Evolutionary conservation across 2,888 invertebrate species (phyloP), one percentile per base, ranked within the genome.

Genomic region (Tetrapedia diversipes): DNA sequence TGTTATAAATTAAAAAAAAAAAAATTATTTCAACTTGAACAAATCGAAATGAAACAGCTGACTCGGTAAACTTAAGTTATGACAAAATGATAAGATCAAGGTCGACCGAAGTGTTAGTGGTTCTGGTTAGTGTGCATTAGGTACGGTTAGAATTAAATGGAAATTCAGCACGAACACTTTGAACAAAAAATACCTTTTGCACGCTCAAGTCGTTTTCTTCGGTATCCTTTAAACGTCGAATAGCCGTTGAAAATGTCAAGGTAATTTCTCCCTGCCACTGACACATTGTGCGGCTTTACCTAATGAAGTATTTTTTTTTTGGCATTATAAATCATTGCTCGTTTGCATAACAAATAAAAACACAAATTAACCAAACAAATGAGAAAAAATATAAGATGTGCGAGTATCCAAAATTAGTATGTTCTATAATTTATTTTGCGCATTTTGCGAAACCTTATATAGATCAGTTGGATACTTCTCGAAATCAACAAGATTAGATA

Each of bases 261-360:
- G 77, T 75, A 81, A 82, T 85, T 83, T 61, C 79, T 78, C 82
- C 53, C 22, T 32, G 83, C 78, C 73, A 82, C 75, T 74, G 86
- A 78, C 67, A 80, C 69, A 87, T 88, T 88, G 86, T 83, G 85
- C 89, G 86, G 89, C 90, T 90, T 91, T 90, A 91, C 89, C 90
- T 91, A 87, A 82, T 85, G 84, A 76, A 76, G 75, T 76, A 70
- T 73, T 79, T 78, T 67, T 73, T 79, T 78, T 67, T 78, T 24
- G 57, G 1, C 73, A 43, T 77, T 70, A 73, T 39, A 67, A 34
- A 8, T 19, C 19, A 51, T 4, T 2, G 27, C 6, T 8, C 29
- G n/a, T n/a, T n/a, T n/a, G n/a, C n/a, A n/a, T n/a, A n/a, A n/a
- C n/a, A n/a, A n/a, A n/a, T n/a, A n/a, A n/a, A n/a, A n/a, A n/a